Evolutionary conservation across 2,888 invertebrate species (phyloP), one percentile per base, ranked within the genome.

Genomic region (Lycophotia porphyrea): DNA sequence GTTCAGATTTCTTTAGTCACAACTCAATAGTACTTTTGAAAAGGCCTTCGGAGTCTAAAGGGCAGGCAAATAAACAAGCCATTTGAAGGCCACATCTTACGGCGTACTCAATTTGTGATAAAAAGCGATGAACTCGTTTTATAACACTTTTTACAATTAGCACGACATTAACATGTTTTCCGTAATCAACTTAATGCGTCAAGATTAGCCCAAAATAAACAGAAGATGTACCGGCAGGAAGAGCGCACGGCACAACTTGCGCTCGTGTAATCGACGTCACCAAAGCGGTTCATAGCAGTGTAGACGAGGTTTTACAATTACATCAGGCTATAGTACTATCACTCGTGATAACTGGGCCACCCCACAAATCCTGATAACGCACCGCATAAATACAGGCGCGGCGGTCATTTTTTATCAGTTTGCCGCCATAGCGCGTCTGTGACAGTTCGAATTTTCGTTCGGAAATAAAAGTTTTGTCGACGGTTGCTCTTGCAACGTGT

Each of bases 361-460:
- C 90, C 89, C 88, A 87, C 89, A 84, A 89, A 89, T 90, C 81
- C 87, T 93, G 95, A 96, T 96, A 96, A 94, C 88, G 80, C 55
- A 52, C 49, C 70, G 86, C 93, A 93, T 96, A 96, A 92, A 95
- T 94, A 93, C 87, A 65, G 82, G 73, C 52, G 63, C 84, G 76
- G 63, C 82, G 78, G 87, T 84, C 81, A 79, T 87, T 78, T 86
- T 66, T 89, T 89, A 90, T 90, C 94, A 96, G 95, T 96, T 90
- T 86, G 82, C 90, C 91, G 88, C 91, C 87, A 87, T 76, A 89
- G 88, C 88, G 87, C 84, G 44, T 70, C 85, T 68, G 88, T 88
- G 90, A 89, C 91, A 89, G 88, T 90, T 87, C 55, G 80, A 65
- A 66, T 58, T 82, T 82, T 73, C 70, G 83, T 90, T 87, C 81